phyloP scores from a whole-genome alignment of 2,888 invertebrate species.

The Heteromyza rotundicornis region DNA sequence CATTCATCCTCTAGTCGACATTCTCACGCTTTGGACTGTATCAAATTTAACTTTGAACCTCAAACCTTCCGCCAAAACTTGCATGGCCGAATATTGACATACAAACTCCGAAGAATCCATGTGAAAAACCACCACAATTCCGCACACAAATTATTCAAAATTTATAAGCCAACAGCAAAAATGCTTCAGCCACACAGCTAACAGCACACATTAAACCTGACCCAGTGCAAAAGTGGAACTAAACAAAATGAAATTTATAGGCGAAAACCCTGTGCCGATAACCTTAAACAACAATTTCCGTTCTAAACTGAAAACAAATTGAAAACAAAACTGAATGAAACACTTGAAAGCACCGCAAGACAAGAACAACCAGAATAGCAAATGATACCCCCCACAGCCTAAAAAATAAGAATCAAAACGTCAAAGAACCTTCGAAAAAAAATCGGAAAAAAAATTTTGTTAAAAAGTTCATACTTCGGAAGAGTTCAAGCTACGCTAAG shows the following conservation, averaged over 20 bases:
- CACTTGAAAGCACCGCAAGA: background rate
- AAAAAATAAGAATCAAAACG: background rate
- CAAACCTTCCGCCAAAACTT: too few species aligned
- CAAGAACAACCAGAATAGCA: background rate
- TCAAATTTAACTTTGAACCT: too few species aligned
- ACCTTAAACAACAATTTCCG: background rate
- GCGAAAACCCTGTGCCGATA: background rate
- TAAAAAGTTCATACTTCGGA: background rate
- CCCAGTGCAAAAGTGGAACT: background rate
- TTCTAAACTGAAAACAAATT: background rate
- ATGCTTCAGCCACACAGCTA: too few species aligned
- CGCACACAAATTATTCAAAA: too few species aligned
- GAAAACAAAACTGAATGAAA: background rate
- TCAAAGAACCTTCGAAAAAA: background rate
- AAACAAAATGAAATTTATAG: background rate
- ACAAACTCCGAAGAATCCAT: too few species aligned
- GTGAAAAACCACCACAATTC: too few species aligned
- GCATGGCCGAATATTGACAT: too few species aligned
- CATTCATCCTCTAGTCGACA: too few species aligned
- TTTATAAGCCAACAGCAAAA: background rate
- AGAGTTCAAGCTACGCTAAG: background rate
- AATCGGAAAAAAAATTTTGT: too few species aligned
- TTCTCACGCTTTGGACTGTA: too few species aligned
- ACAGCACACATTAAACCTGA: background rate
- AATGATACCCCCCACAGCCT: background rate